Base-by-base conservation (phyloP, 2,113 vertebrate genomes). In the Felis chaus region DNA sequence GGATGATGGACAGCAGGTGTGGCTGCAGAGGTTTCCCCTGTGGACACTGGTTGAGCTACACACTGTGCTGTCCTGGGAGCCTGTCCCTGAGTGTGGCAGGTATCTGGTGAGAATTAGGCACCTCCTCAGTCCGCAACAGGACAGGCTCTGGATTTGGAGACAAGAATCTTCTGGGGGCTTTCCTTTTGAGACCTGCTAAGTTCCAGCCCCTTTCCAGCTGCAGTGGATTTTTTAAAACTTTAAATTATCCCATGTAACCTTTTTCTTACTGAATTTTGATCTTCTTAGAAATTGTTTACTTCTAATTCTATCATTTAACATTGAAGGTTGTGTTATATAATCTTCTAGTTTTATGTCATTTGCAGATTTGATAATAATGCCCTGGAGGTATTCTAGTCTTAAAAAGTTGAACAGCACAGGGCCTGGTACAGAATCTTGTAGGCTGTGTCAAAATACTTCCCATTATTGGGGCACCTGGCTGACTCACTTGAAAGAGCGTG, bases 101-200 rank as follows among this genome's bases (percentile, higher is more conserved):
- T 76, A 25, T 68, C 48, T 71, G 48, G 53, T 69, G 29, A 71
- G 93, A 61, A 84, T 69, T 7, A 39, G 89, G 74, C 7, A 7
- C 1, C 4, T 36, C 33, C n/a, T 31, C 1, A 2, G 29, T 31
- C 50, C 80, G 36, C 7, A 27, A 16, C 11, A 53, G 81, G 45
- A 45, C 79, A 85, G 25, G 78, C 61, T 15, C 80, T 87, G 48
- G 15, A 14, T 61, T 53, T 84, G 76, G 53, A 94, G 90, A 53
- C n/a, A 57, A 88, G 79, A 65, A 91, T 10, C 39, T 69, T 33
- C 89, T 7, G 10, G 79, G 41, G 31, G 16, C 66, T 97, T 84
- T 94, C 69, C 84, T 91, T 95, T 78, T 9, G 66, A 94, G 73
- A 82, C 48, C 85, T 69, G 86, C 73, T 84, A 86, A 68, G 39